Conservation (phyloP, 2,797 vertebrate genomes). For the Threskiornis aethiopicus region DNA sequence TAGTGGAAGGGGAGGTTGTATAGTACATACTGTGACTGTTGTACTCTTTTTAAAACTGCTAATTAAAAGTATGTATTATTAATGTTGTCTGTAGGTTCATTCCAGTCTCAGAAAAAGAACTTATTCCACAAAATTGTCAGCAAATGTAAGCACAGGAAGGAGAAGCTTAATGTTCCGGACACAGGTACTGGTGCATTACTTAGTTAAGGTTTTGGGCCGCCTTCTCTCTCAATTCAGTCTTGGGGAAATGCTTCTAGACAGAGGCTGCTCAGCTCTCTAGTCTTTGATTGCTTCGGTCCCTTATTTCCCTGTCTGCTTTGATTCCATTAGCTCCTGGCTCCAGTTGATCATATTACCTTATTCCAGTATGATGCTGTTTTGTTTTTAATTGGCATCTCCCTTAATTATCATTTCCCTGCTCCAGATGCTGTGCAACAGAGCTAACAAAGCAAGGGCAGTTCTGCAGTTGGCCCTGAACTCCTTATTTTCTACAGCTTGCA, state of each 20-base stretch:
- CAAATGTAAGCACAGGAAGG: constrained; percentile 95
- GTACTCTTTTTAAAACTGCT: background rate
- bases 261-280: background rate
- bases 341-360: background rate
- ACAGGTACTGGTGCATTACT: constrained; percentile 82
- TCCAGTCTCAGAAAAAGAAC: constrained; percentile 94
- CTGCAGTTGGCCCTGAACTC: background rate
- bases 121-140: constrained; percentile 97
- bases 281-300: background rate
- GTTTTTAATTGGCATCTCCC: background rate
- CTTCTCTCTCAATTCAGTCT: constrained; percentile 25
- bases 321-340: background rate
- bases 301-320: constrained; percentile 28
- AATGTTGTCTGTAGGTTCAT: constrained; percentile 89
- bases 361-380: background rate
- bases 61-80: constrained; percentile 73
- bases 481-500: background rate
- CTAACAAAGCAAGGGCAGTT: background rate
- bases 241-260: background rate
- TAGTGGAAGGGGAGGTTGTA: background rate
- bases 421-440: background rate
- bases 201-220: constrained; percentile 54
- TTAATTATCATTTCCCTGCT: background rate
- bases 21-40: constrained; percentile 6
- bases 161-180: constrained; percentile 88